These are phyloP conservation scores for Motacilla alba DNA, from an alignment of 2,113 vertebrate species.

Conservation along the genomic window DNA sequence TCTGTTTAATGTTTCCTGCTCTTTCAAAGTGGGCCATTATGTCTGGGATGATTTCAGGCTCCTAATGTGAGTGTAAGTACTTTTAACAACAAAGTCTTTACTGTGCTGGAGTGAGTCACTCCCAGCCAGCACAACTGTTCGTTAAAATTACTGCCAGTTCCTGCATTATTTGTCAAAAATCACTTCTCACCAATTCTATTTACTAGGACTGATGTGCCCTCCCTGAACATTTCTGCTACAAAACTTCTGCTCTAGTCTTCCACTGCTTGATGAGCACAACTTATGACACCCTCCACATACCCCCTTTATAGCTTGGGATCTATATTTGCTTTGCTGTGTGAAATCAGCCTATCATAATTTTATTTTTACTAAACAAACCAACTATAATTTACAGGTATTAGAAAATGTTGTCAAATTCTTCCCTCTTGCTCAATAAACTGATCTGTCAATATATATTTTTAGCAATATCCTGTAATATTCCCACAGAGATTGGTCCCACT, in stretches of 20 bases:
- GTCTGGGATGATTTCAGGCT: neutral
- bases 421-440: neutral
- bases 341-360: neutral
- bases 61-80: neutral
- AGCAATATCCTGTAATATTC: neutral
- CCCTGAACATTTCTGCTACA: neutral
- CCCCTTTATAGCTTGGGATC: fast-evolving
- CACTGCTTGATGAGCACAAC: neutral
- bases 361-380: neutral
- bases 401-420: neutral
- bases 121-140: neutral
- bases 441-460: neutral
- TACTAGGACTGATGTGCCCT: neutral
- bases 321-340: neutral
- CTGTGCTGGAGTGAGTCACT: neutral
- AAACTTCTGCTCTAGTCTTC: neutral
- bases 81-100: neutral
- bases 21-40: neutral
- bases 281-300: neutral
- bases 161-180: neutral
- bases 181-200: neutral
- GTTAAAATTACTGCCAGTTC: neutral
- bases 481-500: neutral
- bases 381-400: neutral
- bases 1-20: conserved; percentile 15